Conservation (phyloP, 1,140 invertebrate species). For the Drosophila pallidifrons region DNA sequence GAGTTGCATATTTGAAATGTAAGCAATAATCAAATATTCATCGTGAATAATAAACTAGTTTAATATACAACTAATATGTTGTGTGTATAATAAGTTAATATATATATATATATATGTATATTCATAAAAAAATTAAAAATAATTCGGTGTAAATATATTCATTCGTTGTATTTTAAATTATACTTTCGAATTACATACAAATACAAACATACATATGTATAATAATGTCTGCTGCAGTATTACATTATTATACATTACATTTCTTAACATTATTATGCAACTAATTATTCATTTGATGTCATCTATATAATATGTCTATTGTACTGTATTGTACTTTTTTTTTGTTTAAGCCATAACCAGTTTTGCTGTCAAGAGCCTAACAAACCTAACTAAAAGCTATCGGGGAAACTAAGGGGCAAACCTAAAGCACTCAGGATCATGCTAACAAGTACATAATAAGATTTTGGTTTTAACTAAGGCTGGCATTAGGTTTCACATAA, state of each 20-base stretch:
- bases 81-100: constrained; percentile 58
- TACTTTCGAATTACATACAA: constrained; percentile 59
- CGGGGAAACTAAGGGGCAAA: constrained; percentile 58
- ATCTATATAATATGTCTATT: constrained; percentile 21
- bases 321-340: constrained; percentile 42
- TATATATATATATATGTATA: constrained; percentile 61
- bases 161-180: constrained; percentile 83
- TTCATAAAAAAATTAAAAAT: constrained; percentile 76
- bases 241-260: constrained; percentile 68
- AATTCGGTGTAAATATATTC: constrained; percentile 80
- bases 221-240: constrained; percentile 35
- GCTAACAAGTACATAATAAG: constrained; percentile 40
- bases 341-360: constrained; percentile 53
- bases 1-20: constrained; percentile 77
- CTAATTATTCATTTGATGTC: constrained; percentile 53
- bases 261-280: constrained; percentile 71
- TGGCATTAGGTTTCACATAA: constrained; percentile 48
- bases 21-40: constrained; percentile 74
- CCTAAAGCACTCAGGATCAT: constrained; percentile 57
- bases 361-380: constrained; percentile 62
- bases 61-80: constrained; percentile 78
- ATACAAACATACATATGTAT: constrained; percentile 20
- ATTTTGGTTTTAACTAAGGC: constrained; percentile 59
- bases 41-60: constrained; percentile 77
- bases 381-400: constrained; percentile 74